phyloP scores from a whole-genome alignment of 2,113 vertebrate genomes.

The Oxygymnocypris stewartii region DNA sequence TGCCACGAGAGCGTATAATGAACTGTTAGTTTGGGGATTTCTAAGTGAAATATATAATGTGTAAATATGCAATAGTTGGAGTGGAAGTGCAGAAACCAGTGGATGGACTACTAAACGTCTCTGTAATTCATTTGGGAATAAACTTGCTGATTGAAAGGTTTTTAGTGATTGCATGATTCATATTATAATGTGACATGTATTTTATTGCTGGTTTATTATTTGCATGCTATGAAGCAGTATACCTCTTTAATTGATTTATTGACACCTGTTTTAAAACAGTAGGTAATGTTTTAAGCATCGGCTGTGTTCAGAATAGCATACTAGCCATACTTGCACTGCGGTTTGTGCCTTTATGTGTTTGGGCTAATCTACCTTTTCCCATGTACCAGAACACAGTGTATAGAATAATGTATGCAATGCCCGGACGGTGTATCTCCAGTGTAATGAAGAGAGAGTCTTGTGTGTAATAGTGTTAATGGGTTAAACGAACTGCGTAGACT shows the following conservation, averaged over 20 bases:
- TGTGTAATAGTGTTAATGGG: no score
- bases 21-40: no score
- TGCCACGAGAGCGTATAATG: no score
- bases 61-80: slow-evolving; percentile 1
- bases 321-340: no score
- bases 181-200: not conserved
- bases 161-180: not conserved
- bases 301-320: no score
- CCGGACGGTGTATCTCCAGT: not conserved
- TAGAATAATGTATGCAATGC: not conserved
- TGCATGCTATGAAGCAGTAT: not conserved
- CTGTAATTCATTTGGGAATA: slow-evolving; percentile 35
- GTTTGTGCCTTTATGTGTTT: not conserved
- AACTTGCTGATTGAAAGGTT: slow-evolving; percentile 13
- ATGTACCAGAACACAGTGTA: not conserved
- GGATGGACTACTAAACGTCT: not conserved
- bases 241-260: not conserved
- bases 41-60: not conserved
- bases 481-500: no score
- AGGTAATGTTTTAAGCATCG: not conserved
- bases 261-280: not conserved
- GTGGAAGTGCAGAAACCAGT: not conserved
- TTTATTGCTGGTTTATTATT: not conserved
- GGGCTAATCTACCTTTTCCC: not conserved
- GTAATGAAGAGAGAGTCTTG: no score